These are phyloP conservation scores for Onychorhynchus coronatus DNA, from an alignment of 2,113 vertebrate genomes.

Conservation along the genomic window DNA sequence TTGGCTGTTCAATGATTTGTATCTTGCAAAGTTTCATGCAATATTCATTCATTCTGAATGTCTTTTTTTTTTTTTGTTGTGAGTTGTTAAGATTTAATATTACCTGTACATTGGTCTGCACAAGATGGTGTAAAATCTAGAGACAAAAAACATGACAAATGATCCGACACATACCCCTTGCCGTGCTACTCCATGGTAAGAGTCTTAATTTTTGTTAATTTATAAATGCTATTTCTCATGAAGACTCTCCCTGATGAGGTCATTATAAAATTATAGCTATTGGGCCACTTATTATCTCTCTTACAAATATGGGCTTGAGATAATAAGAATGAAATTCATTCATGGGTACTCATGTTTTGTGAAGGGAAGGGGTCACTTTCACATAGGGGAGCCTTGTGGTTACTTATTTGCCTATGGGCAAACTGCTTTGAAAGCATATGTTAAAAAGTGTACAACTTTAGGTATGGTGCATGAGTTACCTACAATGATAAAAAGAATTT, in stretches of 20 bases:
- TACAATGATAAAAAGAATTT: background rate
- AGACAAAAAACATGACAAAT: background rate
- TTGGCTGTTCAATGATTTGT: background rate
- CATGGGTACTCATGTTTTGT: background rate
- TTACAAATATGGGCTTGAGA: background rate
- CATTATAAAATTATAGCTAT: background rate
- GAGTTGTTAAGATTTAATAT: background rate
- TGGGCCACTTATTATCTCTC: background rate
- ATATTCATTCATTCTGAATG: background rate
- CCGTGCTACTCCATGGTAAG: background rate
- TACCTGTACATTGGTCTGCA: background rate
- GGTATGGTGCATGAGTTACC: background rate
- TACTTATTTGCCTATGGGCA: background rate
- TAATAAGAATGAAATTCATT: background rate
- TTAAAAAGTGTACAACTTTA: background rate
- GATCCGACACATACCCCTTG: background rate
- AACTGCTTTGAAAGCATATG: background rate
- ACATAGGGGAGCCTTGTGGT: accelerated
- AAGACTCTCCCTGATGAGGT: background rate
- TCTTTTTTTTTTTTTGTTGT: background rate
- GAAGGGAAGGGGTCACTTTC: background rate
- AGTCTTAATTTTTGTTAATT: background rate
- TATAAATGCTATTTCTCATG: background rate
- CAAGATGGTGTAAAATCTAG: background rate
- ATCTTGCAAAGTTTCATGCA: background rate